These are phyloP conservation scores for Nicator chloris DNA, from an alignment of 2,113 vertebrate species.

Conservation along the genomic window DNA sequence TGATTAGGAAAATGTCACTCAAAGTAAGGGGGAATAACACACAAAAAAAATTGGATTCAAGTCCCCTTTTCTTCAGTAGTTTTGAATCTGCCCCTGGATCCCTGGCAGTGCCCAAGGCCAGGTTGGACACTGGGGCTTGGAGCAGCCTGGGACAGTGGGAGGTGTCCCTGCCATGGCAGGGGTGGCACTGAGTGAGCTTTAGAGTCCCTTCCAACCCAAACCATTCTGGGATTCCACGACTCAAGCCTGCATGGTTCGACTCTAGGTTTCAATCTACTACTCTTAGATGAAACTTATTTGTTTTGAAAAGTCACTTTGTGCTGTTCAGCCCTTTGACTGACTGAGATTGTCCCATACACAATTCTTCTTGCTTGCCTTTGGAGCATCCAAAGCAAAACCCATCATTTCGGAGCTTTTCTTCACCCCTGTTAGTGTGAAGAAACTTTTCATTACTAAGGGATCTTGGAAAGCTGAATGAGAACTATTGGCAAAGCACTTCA, in stretches of 20 bases:
- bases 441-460: background rate
- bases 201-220: background rate
- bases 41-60: background rate
- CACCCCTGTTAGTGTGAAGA: background rate
- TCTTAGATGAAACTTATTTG: background rate
- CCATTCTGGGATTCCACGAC: background rate
- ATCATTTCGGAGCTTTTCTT: background rate
- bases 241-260: background rate
- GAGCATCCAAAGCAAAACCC: background rate
- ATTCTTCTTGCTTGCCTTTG: background rate
- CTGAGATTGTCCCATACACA: background rate
- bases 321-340: background rate
- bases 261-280: background rate
- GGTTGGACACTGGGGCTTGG: background rate
- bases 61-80: background rate
- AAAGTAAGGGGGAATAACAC: background rate
- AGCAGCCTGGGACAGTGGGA: background rate
- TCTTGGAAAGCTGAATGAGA: background rate
- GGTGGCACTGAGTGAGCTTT: accelerated
- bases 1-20: background rate
- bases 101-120: background rate
- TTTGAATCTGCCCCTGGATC: background rate
- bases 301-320: background rate
- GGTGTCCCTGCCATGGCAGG: background rate
- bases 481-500: background rate